Percentiles rank a stretch among this genome's conserved stretches.
Evolutionary conservation across 2,113 vertebrate species (phyloP).

Genomic region (Leiothrix lutea): DNA sequence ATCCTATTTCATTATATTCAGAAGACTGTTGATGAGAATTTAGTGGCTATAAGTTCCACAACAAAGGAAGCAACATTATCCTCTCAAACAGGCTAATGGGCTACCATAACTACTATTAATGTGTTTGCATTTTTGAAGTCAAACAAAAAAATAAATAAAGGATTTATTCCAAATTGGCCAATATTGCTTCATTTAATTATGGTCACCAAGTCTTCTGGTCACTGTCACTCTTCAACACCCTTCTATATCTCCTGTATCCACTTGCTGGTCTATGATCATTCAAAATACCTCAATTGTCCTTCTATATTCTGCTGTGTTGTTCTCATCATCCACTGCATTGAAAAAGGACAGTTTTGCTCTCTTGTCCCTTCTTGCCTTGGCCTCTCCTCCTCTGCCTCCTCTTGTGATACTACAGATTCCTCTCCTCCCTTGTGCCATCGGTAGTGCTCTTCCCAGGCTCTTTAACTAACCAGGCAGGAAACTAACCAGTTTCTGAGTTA

Average conservation of each 20-base stretch:
- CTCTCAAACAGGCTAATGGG: neutral
- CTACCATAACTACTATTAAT: neutral
- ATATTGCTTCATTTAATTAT: neutral
- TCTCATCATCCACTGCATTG: neutral
- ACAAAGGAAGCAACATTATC: neutral
- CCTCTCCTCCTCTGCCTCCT: neutral
- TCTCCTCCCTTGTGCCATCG: neutral
- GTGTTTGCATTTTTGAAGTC: neutral
- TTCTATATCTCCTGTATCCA: neutral
- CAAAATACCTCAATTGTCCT: neutral
- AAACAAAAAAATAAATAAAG: neutral
- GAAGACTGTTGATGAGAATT: neutral
- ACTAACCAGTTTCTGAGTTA: neutral
- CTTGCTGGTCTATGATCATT: neutral
- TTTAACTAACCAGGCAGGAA: neutral
- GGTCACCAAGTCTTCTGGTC: neutral
- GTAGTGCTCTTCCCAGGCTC: neutral
- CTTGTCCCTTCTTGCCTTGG: neutral
- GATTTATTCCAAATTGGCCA: rapidly evolving
- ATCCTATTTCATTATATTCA: neutral
- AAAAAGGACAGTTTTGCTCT: neutral
- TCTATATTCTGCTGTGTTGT: neutral
- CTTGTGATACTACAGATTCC: neutral
- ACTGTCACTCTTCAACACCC: neutral
- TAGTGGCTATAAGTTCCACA: neutral